Conservation (phyloP, 2,888 invertebrate species). For the Drosophila anomalata region DNA sequence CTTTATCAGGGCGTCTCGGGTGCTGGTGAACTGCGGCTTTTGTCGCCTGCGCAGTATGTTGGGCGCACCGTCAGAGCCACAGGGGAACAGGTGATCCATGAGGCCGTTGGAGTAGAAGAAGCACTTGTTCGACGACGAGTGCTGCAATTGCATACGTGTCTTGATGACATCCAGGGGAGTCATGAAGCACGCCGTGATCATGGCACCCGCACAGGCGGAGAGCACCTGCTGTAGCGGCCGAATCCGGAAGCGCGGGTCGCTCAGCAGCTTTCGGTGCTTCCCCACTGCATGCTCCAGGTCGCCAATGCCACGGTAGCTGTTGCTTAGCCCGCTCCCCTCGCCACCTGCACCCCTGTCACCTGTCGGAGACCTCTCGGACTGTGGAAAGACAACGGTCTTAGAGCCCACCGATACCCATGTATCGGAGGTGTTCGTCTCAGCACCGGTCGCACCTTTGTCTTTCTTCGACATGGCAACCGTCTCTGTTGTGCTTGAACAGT, state of each 20-base stretch:
- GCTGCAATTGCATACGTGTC: conserved; percentile 97
- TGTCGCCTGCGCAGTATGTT: conserved; percentile 16
- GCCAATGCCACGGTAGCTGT: background rate
- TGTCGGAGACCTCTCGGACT: background rate
- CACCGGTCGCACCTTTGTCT: background rate
- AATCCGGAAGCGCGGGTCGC: conserved; percentile 90
- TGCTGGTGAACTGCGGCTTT: conserved; percentile 89
- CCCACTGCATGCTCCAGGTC: background rate
- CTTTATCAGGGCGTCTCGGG: conserved; percentile 96
- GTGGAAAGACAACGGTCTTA: background rate
- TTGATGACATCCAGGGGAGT: conserved; percentile 99
- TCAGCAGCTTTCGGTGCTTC: conserved; percentile 75
- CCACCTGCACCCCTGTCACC: background rate
- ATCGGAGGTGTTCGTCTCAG: background rate
- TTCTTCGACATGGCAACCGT: conserved; percentile 48
- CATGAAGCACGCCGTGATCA: conserved; percentile 94
- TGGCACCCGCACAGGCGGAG: conserved; percentile 88
- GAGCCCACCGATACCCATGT: background rate
- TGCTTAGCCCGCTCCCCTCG: conserved; percentile 2
- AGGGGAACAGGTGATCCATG: conserved; percentile 99
- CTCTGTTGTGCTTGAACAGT: conserved; percentile 11
- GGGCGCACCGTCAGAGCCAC: conserved; percentile 84
- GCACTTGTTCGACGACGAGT: conserved; percentile 94
- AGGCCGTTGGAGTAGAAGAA: conserved; percentile 98
- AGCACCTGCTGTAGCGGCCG: conserved; percentile 82